Percentiles rank a stretch among this genome's conserved stretches.
These are phyloP conservation scores for Nannoperca obscura DNA, from an alignment of 2,797 vertebrate species.

Conservation along the genomic window DNA sequence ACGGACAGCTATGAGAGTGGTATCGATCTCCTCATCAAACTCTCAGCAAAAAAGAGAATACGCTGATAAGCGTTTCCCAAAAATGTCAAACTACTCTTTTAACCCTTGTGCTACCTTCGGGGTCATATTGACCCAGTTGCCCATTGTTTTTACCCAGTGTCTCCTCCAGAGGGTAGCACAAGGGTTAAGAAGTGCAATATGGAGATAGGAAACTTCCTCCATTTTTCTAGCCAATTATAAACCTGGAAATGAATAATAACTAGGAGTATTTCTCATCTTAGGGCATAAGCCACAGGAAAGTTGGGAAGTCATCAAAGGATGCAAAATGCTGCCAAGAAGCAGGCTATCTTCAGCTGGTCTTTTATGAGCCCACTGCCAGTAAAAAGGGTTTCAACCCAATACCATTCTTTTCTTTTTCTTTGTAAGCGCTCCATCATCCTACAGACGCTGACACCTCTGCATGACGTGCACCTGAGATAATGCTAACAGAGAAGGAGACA, in stretches of 20 bases:
- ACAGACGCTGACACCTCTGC: constrained; percentile 64
- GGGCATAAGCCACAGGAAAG: constrained; percentile 68
- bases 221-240: constrained; percentile 50
- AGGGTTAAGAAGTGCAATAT: background rate
- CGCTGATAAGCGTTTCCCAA: background rate
- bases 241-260: constrained; percentile 66
- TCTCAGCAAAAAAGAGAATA: constrained; percentile 3
- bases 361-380: constrained; percentile 80
- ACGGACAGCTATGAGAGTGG: background rate
- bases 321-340: constrained; percentile 73
- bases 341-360: constrained; percentile 69
- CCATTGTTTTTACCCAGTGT: too few species aligned
- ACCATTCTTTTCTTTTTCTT: constrained; percentile 52
- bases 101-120: too few species aligned
- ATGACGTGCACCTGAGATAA: constrained; percentile 50
- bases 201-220: constrained; percentile 8
- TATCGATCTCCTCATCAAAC: background rate
- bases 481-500: constrained; percentile 35
- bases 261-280: constrained; percentile 50
- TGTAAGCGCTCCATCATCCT: constrained; percentile 53
- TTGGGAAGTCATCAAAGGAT: constrained; percentile 73
- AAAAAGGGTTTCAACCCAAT: constrained; percentile 79
- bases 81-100: background rate
- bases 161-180: too few species aligned
- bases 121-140: too few species aligned